Conservation (phyloP, 2,113 vertebrate genomes). For the Eidolon helvum region DNA sequence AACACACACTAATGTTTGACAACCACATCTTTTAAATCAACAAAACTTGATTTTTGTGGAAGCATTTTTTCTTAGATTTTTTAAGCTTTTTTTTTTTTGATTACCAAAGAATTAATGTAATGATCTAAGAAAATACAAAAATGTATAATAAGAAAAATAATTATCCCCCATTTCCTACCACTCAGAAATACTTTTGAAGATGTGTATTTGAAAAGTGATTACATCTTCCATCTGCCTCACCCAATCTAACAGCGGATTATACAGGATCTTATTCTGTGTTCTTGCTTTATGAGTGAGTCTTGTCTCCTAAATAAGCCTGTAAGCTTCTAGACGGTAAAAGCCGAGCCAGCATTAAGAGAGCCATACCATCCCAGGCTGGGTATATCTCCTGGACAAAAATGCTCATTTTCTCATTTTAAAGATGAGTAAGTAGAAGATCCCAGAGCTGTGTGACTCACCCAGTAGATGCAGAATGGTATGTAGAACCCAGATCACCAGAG, state of each 20-base stretch:
- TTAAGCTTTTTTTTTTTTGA: not conserved
- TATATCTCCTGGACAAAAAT: not conserved
- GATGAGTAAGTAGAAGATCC: not conserved
- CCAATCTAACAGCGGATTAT: not conserved
- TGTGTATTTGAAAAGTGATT: not conserved
- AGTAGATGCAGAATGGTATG: no score
- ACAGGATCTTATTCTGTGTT: not conserved
- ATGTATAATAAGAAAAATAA: not conserved
- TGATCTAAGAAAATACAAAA: not conserved
- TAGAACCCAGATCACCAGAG: not conserved
- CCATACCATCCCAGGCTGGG: not conserved
- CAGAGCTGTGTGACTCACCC: not conserved
- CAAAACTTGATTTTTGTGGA: not conserved
- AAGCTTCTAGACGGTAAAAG: not conserved
- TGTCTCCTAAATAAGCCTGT: not conserved
- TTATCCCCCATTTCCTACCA: not conserved
- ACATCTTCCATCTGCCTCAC: not conserved
- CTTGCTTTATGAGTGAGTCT: not conserved
- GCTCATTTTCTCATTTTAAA: not conserved
- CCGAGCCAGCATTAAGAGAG: not conserved
- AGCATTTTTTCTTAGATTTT: not conserved
- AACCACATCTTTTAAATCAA: not conserved
- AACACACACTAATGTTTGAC: not conserved
- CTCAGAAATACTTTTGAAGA: not conserved
- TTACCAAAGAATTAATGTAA: not conserved